Conservation (phyloP, 2,113 vertebrate genomes). For the Mirounga angustirostris region DNA sequence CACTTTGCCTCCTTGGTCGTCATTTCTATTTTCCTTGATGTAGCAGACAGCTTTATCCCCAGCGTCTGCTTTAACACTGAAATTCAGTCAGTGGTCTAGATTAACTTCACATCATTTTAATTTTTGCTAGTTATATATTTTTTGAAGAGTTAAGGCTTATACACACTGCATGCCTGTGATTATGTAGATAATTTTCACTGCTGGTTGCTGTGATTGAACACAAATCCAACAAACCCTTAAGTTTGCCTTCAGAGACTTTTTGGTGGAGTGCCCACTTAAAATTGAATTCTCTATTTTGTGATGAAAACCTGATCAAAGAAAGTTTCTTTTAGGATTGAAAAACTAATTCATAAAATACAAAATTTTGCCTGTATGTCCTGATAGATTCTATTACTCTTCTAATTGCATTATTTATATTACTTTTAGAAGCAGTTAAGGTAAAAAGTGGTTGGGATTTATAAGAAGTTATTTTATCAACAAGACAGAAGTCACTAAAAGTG, state of each 20-base stretch:
- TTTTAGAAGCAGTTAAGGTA: conserved; percentile 33
- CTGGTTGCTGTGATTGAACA: neutral
- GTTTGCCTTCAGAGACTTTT: conserved; percentile 1
- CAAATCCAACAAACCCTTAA: neutral
- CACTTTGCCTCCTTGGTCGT: neutral
- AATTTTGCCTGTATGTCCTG: neutral
- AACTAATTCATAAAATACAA: neutral
- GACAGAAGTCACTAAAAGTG: neutral
- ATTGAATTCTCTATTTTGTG: conserved; percentile 2
- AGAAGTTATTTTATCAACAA: neutral
- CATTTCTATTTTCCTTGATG: neutral
- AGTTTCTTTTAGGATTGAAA: conserved; percentile 18
- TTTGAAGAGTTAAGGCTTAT: neutral
- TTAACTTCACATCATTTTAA: neutral
- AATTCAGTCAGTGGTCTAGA: neutral
- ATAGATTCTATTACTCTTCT: neutral
- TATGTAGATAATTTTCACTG: neutral
- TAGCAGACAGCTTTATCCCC: neutral
- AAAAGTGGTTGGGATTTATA: conserved; percentile 19
- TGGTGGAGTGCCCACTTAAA: neutral
- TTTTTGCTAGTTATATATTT: neutral
- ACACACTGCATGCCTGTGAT: neutral
- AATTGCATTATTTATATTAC: neutral
- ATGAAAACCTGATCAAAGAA: conserved; percentile 14
- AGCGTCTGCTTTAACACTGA: neutral